A percentile compares a stretch with the other conserved stretches of the same genome.
These are phyloP conservation scores for Drosophila cracens DNA, from an alignment of 2,888 invertebrate species.

Conservation along the genomic window DNA sequence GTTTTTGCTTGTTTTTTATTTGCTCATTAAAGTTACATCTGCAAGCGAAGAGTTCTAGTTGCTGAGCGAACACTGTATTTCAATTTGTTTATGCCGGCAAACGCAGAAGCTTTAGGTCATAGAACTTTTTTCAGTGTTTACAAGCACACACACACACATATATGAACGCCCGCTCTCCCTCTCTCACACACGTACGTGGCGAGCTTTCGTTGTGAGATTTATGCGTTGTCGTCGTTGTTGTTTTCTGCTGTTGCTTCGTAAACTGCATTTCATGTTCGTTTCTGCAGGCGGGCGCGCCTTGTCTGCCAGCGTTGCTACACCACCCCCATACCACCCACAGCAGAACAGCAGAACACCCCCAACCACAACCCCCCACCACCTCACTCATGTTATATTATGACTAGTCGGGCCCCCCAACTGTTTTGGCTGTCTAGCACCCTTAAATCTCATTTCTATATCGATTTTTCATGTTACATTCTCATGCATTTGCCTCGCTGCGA, in stretches of 20 bases:
- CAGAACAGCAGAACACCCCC: not conserved
- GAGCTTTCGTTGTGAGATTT: constrained; percentile 73
- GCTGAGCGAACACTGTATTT: constrained; percentile 28
- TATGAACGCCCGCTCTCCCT: constrained; percentile 21
- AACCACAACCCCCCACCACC: not conserved
- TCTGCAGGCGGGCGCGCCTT: constrained; percentile 50
- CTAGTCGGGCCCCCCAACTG: constrained; percentile 19
- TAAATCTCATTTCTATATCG: constrained; percentile 79
- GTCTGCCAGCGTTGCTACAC: constrained; percentile 23
- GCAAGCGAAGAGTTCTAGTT: not conserved
- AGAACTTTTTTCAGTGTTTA: constrained; percentile 78
- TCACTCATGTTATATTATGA: constrained; percentile 11
- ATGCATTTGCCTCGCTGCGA: constrained; percentile 40
- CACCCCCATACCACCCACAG: not conserved
- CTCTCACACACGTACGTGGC: constrained; percentile 26
- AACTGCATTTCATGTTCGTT: constrained; percentile 63
- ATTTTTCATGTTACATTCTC: constrained; percentile 73
- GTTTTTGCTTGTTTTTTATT: not conserved
- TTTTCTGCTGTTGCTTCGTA: constrained; percentile 43
- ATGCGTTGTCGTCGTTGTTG: constrained; percentile 54
- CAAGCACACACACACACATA: constrained; percentile 46
- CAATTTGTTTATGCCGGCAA: constrained; percentile 53
- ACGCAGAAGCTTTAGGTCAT: constrained; percentile 78
- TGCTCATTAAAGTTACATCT: not conserved
- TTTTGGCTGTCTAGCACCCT: constrained; percentile 71